Conservation (phyloP, 2,113 vertebrate genomes). For the Archocentrus centrarchus region DNA sequence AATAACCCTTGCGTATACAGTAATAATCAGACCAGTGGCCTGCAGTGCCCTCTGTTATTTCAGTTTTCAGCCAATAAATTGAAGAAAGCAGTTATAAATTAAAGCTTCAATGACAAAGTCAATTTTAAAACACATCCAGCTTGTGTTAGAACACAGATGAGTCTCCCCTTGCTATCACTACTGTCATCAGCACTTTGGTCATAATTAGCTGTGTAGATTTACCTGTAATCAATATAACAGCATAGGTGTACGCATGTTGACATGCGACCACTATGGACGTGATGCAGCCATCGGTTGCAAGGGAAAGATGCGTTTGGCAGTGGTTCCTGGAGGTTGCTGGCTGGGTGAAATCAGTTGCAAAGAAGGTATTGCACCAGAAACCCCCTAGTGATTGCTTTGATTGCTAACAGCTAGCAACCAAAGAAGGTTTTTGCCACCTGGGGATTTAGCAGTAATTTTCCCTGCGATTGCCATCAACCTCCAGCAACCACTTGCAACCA, state of each 20-base stretch:
- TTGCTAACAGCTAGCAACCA: background rate
- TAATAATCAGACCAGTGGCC: background rate
- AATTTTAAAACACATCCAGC: background rate
- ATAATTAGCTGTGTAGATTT: background rate
- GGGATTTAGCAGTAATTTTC: no score
- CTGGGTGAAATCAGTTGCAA: background rate
- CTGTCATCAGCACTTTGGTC: no score
- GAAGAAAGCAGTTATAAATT: background rate
- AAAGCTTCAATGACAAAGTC: background rate
- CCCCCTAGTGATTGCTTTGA: background rate
- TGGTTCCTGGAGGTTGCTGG: background rate
- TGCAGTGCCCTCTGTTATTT: background rate
- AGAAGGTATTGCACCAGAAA: background rate
- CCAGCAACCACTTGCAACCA: no score
- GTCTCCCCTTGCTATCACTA: background rate
- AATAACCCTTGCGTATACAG: background rate
- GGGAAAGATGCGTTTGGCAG: background rate
- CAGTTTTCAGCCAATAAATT: background rate
- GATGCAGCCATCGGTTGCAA: background rate
- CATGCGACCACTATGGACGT: background rate
- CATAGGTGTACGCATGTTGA: background rate
- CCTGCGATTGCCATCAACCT: no score
- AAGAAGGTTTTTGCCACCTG: no score
- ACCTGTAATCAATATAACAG: background rate
- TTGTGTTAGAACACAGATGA: background rate